Percentiles rank a stretch among this genome's conserved stretches.
These are phyloP conservation scores for Pycnomerus fuliginosus DNA, from an alignment of 2,888 invertebrate species.

Conservation along the genomic window DNA sequence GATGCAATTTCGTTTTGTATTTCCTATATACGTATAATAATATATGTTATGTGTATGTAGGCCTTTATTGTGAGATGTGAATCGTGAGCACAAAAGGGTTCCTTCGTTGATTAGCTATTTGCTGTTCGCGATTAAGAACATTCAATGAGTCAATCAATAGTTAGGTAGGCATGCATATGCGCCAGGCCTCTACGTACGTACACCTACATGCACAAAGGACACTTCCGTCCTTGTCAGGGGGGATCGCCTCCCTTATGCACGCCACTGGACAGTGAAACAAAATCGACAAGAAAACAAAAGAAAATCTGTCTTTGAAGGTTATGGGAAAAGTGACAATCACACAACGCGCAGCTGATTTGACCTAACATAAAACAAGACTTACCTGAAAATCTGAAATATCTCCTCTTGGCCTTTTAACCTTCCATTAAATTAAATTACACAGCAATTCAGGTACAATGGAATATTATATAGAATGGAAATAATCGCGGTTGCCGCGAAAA, in stretches of 20 bases:
- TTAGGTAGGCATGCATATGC: slow-evolving; percentile 40
- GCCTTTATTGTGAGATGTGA: too few species aligned
- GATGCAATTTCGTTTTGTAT: too few species aligned
- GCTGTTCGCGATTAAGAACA: slow-evolving; percentile 35
- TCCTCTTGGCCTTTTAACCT: slow-evolving; percentile 11
- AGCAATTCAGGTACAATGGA: slow-evolving; percentile 39
- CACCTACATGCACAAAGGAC: slow-evolving; percentile 25
- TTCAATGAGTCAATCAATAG: slow-evolving; percentile 43
- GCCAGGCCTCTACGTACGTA: slow-evolving; percentile 29
- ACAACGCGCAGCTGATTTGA: slow-evolving; percentile 6
- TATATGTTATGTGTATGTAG: too few species aligned
- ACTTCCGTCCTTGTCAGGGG: slow-evolving; percentile 16
- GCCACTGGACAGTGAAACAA: slow-evolving; percentile 8
- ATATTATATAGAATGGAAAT: slow-evolving; percentile 27
- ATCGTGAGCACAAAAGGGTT: slow-evolving; percentile 18
- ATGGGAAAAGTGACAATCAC: slow-evolving; percentile 1
- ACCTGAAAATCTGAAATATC: too few species aligned
- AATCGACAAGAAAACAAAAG: neutral
- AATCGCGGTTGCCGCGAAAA: slow-evolving; percentile 32
- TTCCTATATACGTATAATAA: too few species aligned
- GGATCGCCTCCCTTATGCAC: slow-evolving; percentile 4
- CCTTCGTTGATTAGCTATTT: slow-evolving; percentile 37
- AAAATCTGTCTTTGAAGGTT: slow-evolving; percentile 12
- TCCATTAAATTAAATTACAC: slow-evolving; percentile 36
- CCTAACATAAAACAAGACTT: too few species aligned